Evolutionary conservation across 2,888 invertebrate genomes (phyloP), one percentile per base, ranked within the genome.

Genomic region (Thera britannica): DNA sequence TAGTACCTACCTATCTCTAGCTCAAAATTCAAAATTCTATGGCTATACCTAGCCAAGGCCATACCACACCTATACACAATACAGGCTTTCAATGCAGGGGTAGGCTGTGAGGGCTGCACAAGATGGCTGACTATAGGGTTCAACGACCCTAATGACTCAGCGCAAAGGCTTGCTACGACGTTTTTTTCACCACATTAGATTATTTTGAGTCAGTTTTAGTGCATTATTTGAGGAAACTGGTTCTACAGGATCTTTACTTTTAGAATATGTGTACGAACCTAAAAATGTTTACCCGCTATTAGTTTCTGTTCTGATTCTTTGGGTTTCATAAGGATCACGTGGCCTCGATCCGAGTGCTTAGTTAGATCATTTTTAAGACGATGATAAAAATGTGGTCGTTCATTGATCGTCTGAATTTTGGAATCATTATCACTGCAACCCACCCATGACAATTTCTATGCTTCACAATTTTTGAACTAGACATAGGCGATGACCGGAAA

Each of bases 121-220:
- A 86, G 82, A 87, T 87, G 87, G 86, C 84, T 74, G 82, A 70
- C 78, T 61, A 23, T 23, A 70, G 77, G 81, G 92, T 86, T 91
- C 89, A 90, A 87, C 78, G 90, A 80, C 82, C 90, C 83, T 77
- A 79, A 82, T 91, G 90, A 92, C 82, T 92, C 90, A 90, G 82
- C 75, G 75, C 72, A 70, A 79, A 74, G 83, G 72, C 82, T 85
- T 71, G 80, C 84, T 90, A 81, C 83, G 83, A 75, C 84, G 88
- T 87, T 81, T 78, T 80, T 71, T 75, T 72, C 23, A 73, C 72
- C 71, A 51, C 62, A 74, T 71, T 63, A 68, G 71, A 68, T 65
- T 55, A 59, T 60, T 75, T 75, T 74, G 63, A 59, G 70, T 67
- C 65, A 51, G 58, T 63, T 72, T 73, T 55, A 73, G 63, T 69